phyloP scores from a whole-genome alignment of 2,888 invertebrate species.

The Toxonevra muliebris region DNA sequence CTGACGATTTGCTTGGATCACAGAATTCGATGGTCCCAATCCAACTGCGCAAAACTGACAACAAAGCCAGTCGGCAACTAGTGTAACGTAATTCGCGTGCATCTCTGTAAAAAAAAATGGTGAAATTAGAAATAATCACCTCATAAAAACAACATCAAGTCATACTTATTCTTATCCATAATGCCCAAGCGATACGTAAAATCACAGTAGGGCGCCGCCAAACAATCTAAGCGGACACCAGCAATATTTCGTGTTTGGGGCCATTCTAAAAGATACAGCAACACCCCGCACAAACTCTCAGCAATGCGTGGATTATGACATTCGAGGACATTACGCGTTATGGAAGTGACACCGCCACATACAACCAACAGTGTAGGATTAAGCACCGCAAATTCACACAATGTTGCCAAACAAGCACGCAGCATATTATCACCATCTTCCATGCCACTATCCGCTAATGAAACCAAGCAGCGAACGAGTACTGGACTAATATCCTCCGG shows the following conservation, averaged over 20 bases:
- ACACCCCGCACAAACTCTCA: constrained; percentile 88
- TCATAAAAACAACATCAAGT: constrained; percentile 17
- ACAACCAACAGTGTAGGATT: constrained; percentile 83
- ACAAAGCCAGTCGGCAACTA: constrained; percentile 83
- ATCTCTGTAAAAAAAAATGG: constrained; percentile 66
- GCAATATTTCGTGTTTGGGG: constrained; percentile 81
- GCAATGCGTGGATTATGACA: constrained; percentile 89
- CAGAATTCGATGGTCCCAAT: constrained; percentile 90
- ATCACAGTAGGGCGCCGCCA: constrained; percentile 94
- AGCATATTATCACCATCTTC: constrained; percentile 82
- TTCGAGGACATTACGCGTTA: constrained; percentile 83
- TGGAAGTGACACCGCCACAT: constrained; percentile 84
- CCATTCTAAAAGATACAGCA: constrained; percentile 85
- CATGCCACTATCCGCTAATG: constrained; percentile 81
- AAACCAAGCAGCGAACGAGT: constrained; percentile 81
- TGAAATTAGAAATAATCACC: not conserved
- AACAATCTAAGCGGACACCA: constrained; percentile 82
- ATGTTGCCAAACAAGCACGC: constrained; percentile 84
- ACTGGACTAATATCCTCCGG: constrained; percentile 78
- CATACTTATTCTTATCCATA: constrained; percentile 76
- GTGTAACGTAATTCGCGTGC: constrained; percentile 84
- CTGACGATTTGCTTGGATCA: constrained; percentile 78
- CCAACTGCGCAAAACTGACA: constrained; percentile 90
- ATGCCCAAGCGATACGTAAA: constrained; percentile 81
- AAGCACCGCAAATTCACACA: constrained; percentile 88